A percentile compares a stretch with the other conserved stretches of the same genome.
Evolutionary conservation across 1,140 invertebrate genomes (phyloP).

Genomic region (Venturia canescens): DNA sequence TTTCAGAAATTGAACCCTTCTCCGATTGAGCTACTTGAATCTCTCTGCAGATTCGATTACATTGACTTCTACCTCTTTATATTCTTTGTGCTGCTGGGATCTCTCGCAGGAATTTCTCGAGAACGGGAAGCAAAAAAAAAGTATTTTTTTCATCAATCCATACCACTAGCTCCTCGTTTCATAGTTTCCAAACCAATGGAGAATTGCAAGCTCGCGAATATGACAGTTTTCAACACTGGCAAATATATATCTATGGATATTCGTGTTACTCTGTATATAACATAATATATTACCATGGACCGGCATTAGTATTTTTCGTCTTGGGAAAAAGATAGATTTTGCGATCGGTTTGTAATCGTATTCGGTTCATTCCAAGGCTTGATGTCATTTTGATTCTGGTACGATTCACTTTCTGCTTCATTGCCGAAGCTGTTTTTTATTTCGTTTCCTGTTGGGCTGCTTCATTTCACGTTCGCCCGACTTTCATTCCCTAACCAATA

Average conservation of each 20-base stretch:
- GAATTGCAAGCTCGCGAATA: background rate
- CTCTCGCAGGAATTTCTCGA: background rate
- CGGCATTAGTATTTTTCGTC: background rate
- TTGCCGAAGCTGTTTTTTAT: background rate
- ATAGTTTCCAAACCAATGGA: background rate
- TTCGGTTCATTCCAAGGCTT: conserved; percentile 27
- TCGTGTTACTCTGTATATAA: background rate
- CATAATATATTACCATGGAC: background rate
- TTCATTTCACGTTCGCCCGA: background rate
- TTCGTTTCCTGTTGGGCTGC: conserved; percentile 7
- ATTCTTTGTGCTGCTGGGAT: background rate
- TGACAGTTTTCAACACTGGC: background rate
- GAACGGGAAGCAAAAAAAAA: background rate
- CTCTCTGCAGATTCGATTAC: conserved; percentile 45
- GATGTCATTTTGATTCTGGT: conserved; percentile 35
- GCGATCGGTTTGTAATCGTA: conserved; percentile 36
- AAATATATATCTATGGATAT: background rate
- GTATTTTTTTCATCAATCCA: background rate
- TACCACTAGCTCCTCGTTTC: background rate
- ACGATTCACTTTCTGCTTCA: background rate
- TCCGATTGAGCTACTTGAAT: conserved; percentile 43
- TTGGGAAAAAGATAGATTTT: conserved; percentile 4
- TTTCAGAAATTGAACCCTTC: background rate
- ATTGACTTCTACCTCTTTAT: conserved; percentile 22
- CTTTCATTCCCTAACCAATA: background rate